These are phyloP conservation scores for Drosophila sp. DNA, from an alignment of 1,140 invertebrate genomes.

Conservation along the genomic window DNA sequence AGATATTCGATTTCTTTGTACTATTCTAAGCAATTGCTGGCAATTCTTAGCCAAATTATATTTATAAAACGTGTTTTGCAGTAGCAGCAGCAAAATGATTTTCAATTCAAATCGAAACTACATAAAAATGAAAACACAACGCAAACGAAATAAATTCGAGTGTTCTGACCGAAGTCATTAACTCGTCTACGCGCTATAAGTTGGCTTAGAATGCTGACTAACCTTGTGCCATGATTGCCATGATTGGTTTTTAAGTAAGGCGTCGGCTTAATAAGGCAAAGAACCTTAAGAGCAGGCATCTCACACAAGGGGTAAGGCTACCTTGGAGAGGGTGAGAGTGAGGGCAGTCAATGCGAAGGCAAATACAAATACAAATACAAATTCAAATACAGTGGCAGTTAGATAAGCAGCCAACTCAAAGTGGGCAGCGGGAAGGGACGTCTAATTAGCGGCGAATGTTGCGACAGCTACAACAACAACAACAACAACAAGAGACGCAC, in stretches of 20 bases:
- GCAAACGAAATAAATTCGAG: slow-evolving; percentile 56
- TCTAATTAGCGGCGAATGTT: slow-evolving; percentile 74
- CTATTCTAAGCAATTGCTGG: slow-evolving; percentile 14
- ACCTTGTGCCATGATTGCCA: slow-evolving; percentile 76
- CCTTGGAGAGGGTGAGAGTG: slow-evolving; percentile 9
- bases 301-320: slow-evolving; percentile 13
- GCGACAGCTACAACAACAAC: slow-evolving; percentile 64
- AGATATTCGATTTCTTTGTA: slow-evolving; percentile 11
- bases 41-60: slow-evolving; percentile 24
- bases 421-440: slow-evolving; percentile 39
- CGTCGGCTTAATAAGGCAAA: slow-evolving; percentile 74
- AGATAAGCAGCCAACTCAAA: slow-evolving; percentile 59
- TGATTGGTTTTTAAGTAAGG: slow-evolving; percentile 54
- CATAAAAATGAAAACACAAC: slow-evolving; percentile 25
- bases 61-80: slow-evolving; percentile 21
- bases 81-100: slow-evolving; percentile 12
- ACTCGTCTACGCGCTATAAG: slow-evolving; percentile 47
- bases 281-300: slow-evolving; percentile 69
- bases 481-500: slow-evolving; percentile 29
- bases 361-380: slow-evolving; percentile 14
- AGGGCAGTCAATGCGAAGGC: slow-evolving; percentile 17
- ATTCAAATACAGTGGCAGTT: slow-evolving; percentile 62
- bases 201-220: slow-evolving; percentile 70
- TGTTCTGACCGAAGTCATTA: slow-evolving; percentile 78
- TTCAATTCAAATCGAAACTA: slow-evolving; percentile 20